Evolutionary conservation across 2,113 vertebrate species (phyloP), one percentile per base, ranked within the genome.

Genomic region (Muntiacus muntjak): DNA sequence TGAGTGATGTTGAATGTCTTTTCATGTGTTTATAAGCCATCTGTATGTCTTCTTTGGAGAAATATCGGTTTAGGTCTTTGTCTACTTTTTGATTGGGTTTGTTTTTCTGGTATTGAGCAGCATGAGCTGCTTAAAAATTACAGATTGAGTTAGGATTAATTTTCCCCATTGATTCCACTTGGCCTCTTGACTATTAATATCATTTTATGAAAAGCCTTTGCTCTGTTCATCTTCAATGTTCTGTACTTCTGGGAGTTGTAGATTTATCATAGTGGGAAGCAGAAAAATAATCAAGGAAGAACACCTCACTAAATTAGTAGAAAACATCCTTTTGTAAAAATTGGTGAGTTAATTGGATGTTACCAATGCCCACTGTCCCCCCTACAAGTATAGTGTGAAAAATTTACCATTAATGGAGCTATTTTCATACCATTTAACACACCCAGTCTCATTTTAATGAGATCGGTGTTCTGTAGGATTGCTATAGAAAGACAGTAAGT

Each of bases 261-360:
- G 52, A 26, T 95, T 58, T 21, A 67, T 86, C 64, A 74, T 40
- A 92, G 54, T 1, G 54, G 33, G 92, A 62, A 87, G 11, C 57
- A 92, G 36, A 58, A 91, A 97, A 95, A 97, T 84, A 50, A 26
- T 5, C 40, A 71, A 94, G 88, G 45, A 89, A 90, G 28, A 93
- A 78, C 30, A 71, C 93, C 95, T 95, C 47, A 94, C 50, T 94
- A 83, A 90, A 43, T 84, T 93, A 95, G 57, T 45, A 55, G 89
- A 85, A 82, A 36, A 5, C 28, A 82, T 84, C 43, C 7, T 50
- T 88, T 93, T 45, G 89, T 74, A 91, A 58, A 81, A 0, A 0
- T 45, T 81, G n/a, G 12, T 0, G 3, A 43, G 40, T 86, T 92
- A 67, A 82, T 7, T 71, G 91, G 91, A 67, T 81, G 33, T 87